These are phyloP conservation scores for Callochromis pleurospilus DNA, from an alignment of 2,113 vertebrate genomes.

Conservation along the genomic window DNA sequence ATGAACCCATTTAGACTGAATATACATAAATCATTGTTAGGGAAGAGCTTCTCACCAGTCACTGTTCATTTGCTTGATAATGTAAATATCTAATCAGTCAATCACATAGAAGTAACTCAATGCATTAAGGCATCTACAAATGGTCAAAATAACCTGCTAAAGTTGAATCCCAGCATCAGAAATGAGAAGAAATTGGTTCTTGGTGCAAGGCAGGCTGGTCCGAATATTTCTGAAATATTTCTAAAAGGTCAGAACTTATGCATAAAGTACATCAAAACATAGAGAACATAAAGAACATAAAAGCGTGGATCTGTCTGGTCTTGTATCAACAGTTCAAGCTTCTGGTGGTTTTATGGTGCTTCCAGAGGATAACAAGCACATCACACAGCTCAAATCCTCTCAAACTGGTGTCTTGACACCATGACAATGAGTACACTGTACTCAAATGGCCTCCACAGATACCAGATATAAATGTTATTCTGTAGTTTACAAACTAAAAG, in stretches of 20 bases:
- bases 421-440: neutral
- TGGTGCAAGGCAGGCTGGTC: neutral
- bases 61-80: neutral
- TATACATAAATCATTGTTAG: neutral
- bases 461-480: neutral
- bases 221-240: neutral
- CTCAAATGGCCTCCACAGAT: neutral
- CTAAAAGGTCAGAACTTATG: neutral
- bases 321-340: neutral
- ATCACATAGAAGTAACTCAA: neutral
- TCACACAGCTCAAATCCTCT: neutral
- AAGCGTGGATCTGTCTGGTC: neutral
- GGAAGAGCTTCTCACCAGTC: neutral
- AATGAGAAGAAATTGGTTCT: neutral
- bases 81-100: neutral
- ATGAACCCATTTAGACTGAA: neutral
- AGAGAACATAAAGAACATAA: neutral
- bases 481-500: slow-evolving; percentile 7
- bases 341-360: neutral
- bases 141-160: neutral
- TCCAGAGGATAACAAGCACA: neutral
- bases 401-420: neutral
- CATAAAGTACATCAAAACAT: neutral
- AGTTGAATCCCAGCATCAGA: neutral
- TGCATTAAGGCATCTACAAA: neutral